phyloP scores from a whole-genome alignment of 2,113 vertebrate genomes.

The Eidolon helvum region DNA sequence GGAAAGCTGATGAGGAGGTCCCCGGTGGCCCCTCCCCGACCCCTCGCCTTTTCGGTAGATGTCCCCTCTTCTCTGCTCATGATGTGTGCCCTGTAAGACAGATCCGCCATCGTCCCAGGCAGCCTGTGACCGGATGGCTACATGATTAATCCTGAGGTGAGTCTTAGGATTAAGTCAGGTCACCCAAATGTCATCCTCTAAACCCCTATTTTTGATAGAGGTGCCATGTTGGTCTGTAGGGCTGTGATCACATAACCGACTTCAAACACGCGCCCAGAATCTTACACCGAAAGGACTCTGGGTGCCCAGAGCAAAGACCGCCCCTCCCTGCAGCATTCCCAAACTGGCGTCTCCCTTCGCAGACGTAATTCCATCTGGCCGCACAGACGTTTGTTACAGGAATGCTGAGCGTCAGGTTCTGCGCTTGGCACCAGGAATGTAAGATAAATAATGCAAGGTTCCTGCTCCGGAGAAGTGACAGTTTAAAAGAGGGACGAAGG shows the following conservation, averaged over 20 bases:
- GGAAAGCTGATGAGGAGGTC: not conserved
- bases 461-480: not conserved
- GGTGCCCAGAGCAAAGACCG: not conserved
- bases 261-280: not conserved
- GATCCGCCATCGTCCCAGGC: fast-evolving
- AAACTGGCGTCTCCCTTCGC: too few relatives aligned
- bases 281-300: not conserved
- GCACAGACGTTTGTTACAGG: fast-evolving
- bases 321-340: not conserved
- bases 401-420: not conserved
- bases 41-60: not conserved
- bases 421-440: not conserved
- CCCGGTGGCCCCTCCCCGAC: not conserved
- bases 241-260: not conserved
- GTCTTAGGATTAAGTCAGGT: not conserved
- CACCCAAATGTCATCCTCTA: not conserved
- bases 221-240: fast-evolving
- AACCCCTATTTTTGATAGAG: fast-evolving
- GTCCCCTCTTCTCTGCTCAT: not conserved
- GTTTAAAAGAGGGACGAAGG: too few relatives aligned
- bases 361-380: too few relatives aligned
- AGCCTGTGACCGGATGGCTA: not conserved
- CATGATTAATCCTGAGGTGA: not conserved
- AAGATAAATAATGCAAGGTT: not conserved
- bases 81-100: not conserved